phyloP scores from a whole-genome alignment of 1,140 invertebrate genomes.

The Heliconius eleuchia region DNA sequence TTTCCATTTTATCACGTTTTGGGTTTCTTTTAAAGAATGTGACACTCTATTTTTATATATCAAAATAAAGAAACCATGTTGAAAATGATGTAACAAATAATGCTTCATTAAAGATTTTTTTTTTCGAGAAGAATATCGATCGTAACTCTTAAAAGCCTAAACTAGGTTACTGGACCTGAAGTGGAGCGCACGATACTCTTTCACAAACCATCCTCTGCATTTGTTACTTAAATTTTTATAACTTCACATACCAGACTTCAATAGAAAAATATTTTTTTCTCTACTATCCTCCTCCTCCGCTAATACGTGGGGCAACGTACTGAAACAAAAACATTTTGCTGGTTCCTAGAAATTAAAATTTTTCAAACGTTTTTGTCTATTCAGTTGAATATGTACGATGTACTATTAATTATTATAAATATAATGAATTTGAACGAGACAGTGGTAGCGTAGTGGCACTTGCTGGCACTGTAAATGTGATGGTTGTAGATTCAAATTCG shows the following conservation, averaged over 20 bases:
- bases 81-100: not conserved
- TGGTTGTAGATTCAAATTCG: too few relatives aligned
- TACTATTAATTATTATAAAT: too few relatives aligned
- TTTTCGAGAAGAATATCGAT: slow-evolving; percentile 13
- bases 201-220: slow-evolving; percentile 15
- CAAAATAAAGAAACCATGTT: not conserved
- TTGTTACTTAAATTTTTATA: not conserved
- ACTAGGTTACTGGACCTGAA: slow-evolving; percentile 31
- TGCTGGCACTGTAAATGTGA: too few relatives aligned
- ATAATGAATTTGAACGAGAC: too few relatives aligned
- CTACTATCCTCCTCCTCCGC: not conserved
- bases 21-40: slow-evolving; percentile 6
- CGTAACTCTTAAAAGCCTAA: slow-evolving; percentile 24
- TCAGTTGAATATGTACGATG: too few relatives aligned
- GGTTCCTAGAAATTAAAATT: not conserved
- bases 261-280: not conserved
- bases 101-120: not conserved
- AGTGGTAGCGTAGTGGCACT: too few relatives aligned
- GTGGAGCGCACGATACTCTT: slow-evolving; percentile 21
- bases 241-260: not conserved
- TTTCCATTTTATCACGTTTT: not conserved
- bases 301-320: not conserved
- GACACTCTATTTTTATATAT: not conserved
- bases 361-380: not conserved
- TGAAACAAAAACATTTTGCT: not conserved